Conservation (phyloP, 2,888 invertebrate genomes). For the Pterostichus niger region DNA sequence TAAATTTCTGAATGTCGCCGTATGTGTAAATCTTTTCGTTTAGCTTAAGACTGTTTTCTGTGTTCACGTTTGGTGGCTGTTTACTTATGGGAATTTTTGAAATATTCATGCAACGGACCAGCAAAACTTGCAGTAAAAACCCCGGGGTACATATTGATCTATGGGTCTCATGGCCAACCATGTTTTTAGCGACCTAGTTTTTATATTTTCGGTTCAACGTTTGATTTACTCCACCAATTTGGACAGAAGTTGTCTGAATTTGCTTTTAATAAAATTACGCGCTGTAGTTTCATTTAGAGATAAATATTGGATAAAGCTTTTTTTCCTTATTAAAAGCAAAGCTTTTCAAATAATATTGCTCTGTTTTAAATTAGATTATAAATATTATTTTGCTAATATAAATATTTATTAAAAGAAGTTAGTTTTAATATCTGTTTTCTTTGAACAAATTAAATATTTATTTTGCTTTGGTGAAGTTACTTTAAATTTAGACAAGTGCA, state of each 20-base stretch:
- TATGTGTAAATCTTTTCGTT: slow-evolving; percentile 49
- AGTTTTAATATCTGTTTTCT: slow-evolving; percentile 41
- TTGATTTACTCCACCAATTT: slow-evolving; percentile 64
- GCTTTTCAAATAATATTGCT: neutral
- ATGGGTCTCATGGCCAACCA: slow-evolving; percentile 64
- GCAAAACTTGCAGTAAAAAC: slow-evolving; percentile 56
- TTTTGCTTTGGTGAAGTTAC: slow-evolving; percentile 38
- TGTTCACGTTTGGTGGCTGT: slow-evolving; percentile 17
- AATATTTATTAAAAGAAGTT: slow-evolving; percentile 28
- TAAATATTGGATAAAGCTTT: neutral
- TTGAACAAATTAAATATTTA: slow-evolving; percentile 41
- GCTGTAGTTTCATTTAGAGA: slow-evolving; percentile 8
- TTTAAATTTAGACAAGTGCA: slow-evolving; percentile 28
- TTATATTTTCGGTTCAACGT: slow-evolving; percentile 61
- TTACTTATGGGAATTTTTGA: slow-evolving; percentile 55
- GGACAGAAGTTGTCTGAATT: slow-evolving; percentile 47
- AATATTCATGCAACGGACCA: slow-evolving; percentile 50
- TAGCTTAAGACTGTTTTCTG: slow-evolving; percentile 38
- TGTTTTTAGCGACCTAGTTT: slow-evolving; percentile 66
- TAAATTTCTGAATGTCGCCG: slow-evolving; percentile 43
- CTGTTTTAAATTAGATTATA: slow-evolving; percentile 17
- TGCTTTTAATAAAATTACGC: slow-evolving; percentile 56
- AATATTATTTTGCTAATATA: slow-evolving; percentile 36
- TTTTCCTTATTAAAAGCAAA: neutral
- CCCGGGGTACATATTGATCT: slow-evolving; percentile 60